phyloP scores from a whole-genome alignment of 1,140 invertebrate species.

The Scaptodrosophila lebanonensis region DNA sequence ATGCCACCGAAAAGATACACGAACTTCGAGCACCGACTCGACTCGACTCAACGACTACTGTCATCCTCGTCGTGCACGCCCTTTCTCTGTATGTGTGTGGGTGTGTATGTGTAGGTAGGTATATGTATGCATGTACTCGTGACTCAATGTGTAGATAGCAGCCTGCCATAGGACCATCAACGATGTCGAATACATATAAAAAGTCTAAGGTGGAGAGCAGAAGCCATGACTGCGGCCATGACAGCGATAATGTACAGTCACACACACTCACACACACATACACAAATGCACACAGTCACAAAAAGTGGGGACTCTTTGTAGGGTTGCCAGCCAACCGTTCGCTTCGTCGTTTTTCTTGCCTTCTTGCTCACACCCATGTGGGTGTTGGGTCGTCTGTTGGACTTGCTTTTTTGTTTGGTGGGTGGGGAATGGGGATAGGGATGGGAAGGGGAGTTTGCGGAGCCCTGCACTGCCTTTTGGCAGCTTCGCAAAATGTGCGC shows the following conservation, averaged over 20 bases:
- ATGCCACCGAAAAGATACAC: constrained; percentile 44
- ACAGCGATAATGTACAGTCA: constrained; percentile 70
- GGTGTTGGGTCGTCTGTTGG: constrained; percentile 18
- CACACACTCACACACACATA: constrained; percentile 9
- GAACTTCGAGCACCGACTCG: constrained; percentile 53
- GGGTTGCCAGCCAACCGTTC: constrained; percentile 40
- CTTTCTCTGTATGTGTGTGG: not conserved
- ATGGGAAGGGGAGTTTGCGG: too few relatives aligned
- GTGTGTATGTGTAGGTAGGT: constrained; percentile 27
- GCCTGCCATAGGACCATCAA: constrained; percentile 67
- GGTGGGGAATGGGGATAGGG: too few relatives aligned
- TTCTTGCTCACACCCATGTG: not conserved
- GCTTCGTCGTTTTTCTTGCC: not conserved
- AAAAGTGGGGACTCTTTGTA: constrained; percentile 32
- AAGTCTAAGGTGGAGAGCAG: constrained; percentile 75
- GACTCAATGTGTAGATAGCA: constrained; percentile 73
- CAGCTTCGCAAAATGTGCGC: constrained; percentile 15
- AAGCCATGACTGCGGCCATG: constrained; percentile 75
- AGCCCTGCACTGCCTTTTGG: not conserved
- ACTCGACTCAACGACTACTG: constrained; percentile 58
- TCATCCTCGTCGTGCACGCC: constrained; percentile 49
- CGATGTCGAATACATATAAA: constrained; percentile 65
- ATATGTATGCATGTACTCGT: constrained; percentile 21
- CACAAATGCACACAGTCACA: not conserved
- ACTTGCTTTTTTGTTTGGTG: too few relatives aligned